Evolutionary conservation across 2,797 vertebrate species (phyloP).

Genomic region (Lerista edwardsae): DNA sequence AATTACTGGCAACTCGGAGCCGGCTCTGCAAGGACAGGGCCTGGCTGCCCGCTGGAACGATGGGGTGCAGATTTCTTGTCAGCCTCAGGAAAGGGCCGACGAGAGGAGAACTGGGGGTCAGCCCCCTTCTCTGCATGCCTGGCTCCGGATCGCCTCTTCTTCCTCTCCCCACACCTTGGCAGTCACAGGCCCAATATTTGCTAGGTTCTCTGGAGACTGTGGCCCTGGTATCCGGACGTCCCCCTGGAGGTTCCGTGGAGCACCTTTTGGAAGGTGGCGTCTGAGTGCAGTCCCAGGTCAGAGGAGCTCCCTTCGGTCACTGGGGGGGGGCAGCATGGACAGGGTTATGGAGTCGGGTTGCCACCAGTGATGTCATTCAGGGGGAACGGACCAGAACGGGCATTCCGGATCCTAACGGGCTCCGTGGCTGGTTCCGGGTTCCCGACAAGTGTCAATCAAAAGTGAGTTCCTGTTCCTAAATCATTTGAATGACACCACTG

Average conservation of each 20-base stretch:
- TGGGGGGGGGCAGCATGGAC: no score
- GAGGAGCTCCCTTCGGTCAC: background rate
- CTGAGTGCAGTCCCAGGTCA: background rate
- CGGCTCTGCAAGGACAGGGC: background rate
- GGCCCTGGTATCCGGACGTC: background rate
- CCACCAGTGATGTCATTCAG: no score
- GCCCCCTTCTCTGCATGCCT: background rate
- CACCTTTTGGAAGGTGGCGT: background rate
- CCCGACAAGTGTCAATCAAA: no score
- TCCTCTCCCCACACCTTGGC: background rate
- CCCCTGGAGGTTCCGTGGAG: background rate
- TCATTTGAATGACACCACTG: no score
- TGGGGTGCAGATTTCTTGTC: background rate
- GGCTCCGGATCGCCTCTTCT: background rate
- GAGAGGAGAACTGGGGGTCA: background rate
- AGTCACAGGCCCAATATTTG: background rate
- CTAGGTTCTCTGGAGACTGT: background rate
- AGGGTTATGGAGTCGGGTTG: no score
- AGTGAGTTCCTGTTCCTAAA: no score
- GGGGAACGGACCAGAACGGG: no score
- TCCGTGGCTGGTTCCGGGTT: no score
- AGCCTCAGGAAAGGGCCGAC: background rate
- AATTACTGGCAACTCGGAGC: conserved; percentile 30
- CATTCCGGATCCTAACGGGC: no score
- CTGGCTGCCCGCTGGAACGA: background rate